These are phyloP conservation scores for Eidolon dupreanum DNA, from an alignment of 2,797 vertebrate species.

Conservation along the genomic window DNA sequence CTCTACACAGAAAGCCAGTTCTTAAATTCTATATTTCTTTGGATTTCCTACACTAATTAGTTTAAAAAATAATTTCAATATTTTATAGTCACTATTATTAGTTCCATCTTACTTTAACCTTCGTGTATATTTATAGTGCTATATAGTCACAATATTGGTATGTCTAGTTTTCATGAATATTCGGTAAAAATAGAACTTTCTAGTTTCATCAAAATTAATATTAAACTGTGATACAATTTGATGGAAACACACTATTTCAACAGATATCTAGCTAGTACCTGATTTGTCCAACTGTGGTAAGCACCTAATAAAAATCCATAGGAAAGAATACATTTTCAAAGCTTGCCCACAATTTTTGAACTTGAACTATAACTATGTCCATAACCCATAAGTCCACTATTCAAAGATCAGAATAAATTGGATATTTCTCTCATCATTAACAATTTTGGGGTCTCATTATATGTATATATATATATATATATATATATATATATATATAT, in stretches of 20 bases:
- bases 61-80: constrained; percentile 47
- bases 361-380: background rate
- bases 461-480: too few species aligned
- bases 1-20: constrained; percentile 41
- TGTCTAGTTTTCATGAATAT: background rate
- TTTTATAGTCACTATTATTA: constrained; percentile 61
- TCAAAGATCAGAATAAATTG: constrained; percentile 4
- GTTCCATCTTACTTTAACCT: constrained; percentile 57
- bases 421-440: background rate
- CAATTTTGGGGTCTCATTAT: background rate
- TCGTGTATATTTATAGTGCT: constrained; percentile 28
- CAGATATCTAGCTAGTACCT: constrained; percentile 15
- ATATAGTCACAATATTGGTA: constrained; percentile 54
- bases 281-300: background rate
- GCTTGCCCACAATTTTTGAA: background rate
- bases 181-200: background rate
- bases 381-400: background rate
- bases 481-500: too few species aligned
- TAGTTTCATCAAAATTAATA: background rate
- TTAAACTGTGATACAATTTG: background rate
- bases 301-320: background rate
- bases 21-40: background rate
- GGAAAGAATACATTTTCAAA: constrained; percentile 36
- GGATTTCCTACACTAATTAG: background rate
- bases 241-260: constrained; percentile 11